Evolutionary conservation across 53 echinoderm and acorn worm genomes (phyloP), one percentile per base, ranked within the genome.

Genomic region (Crossaster papposus): DNA sequence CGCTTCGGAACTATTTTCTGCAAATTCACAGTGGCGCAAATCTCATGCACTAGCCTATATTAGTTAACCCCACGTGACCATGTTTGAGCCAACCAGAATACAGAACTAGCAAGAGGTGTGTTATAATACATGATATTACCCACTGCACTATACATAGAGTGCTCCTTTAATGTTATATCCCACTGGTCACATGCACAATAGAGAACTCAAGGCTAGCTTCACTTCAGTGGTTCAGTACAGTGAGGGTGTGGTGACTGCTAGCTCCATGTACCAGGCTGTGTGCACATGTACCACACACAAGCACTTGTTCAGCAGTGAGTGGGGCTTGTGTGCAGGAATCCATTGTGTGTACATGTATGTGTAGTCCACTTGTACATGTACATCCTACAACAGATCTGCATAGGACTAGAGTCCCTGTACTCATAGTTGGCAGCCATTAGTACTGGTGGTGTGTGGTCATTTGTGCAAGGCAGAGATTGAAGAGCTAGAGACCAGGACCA

Each of bases 161-260:
- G 87, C 77, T 55, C 87, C 87, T 87, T 87, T 87, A 87, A 87
- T 54, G 55, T 14, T 33, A 51, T 7, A 51, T 7, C 50, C 76
- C 51, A 36, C 51, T 55, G 37, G 87, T 87, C 87, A 87, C 87
- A 87, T 87, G 87, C 87, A 87, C 87, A 87, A 87, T 75, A 87
- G 58, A 87, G 87, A n/a, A n/a, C n/a, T 76, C 75, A 87, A 87
- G 87, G 87, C 76, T 51, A 32, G 87, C 72, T 62, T 76, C 87
- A 87, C 87, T 87, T 74, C 85, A 85, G 72, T 85, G 87, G 77
- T 77, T 87, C 76, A 76, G 77, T 77, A 77, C 76, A 76, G 12
- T 85, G 87, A 54, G 87, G 87, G 87, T 87, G 87, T 87, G 87
- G 12, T 73, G 36, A 50, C 71, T 74, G 83, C 71, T 38, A 50